A percentile compares a stretch with the other conserved stretches of the same genome.
Evolutionary conservation across 2,888 invertebrate genomes (phyloP).

Genomic region (Drosophila rubida): DNA sequence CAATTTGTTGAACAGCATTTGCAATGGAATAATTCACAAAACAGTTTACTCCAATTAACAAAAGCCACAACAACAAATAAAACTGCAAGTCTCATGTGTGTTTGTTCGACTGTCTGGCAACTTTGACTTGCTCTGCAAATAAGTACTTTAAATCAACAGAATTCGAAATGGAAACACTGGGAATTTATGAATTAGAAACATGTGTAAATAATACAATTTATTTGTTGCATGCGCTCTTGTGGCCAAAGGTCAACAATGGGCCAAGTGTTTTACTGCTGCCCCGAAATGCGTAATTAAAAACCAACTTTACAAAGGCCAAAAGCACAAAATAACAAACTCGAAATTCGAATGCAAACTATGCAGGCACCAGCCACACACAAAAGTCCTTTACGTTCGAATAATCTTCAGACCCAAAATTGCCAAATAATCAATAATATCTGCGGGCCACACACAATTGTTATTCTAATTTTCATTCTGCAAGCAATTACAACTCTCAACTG

Average conservation of each 20-base stretch:
- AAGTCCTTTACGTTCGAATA: background rate
- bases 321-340: no score
- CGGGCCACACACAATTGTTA: background rate
- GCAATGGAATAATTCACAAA: slow-evolving; percentile 51
- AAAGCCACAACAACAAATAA: slow-evolving; percentile 30
- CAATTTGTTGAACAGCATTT: slow-evolving; percentile 34
- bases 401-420: background rate
- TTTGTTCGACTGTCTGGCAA: background rate
- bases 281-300: background rate
- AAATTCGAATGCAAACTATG: background rate
- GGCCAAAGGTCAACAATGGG: background rate
- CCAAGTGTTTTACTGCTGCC: background rate
- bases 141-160: background rate
- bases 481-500: no score
- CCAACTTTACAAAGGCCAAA: background rate
- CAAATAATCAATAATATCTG: background rate
- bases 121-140: background rate
- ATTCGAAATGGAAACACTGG: slow-evolving; percentile 3
- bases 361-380: background rate
- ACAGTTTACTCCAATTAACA: slow-evolving; percentile 66
- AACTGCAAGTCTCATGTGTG: background rate
- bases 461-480: background rate
- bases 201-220: slow-evolving; percentile 9
- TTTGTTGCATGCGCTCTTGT: background rate
- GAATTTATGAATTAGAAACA: slow-evolving; percentile 18